Evolutionary conservation across 23 tunicate species (phyloP).

Genomic region (Styela plicata): DNA sequence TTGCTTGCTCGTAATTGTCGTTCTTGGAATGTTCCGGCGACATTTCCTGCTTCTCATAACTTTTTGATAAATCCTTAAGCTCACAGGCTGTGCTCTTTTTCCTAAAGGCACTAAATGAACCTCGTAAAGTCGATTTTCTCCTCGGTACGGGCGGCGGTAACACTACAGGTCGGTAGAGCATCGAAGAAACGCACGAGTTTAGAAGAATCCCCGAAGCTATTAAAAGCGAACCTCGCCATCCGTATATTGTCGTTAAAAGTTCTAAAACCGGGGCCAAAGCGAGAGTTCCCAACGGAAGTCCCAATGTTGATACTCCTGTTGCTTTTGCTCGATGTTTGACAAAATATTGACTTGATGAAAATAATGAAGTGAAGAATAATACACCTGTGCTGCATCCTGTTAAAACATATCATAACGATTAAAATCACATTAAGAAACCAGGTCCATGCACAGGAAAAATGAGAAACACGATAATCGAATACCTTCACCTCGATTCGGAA

Average conservation of each 20-base stretch:
- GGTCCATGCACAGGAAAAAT: too few species aligned
- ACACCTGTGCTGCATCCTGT: neutral
- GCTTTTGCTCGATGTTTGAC: conserved; percentile 25
- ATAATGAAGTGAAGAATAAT: conserved; percentile 4
- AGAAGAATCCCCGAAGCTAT: conserved; percentile 7
- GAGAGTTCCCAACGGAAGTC: conserved; percentile 10
- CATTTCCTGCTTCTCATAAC: neutral
- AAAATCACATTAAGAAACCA: too few species aligned
- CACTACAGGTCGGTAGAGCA: conserved; percentile 6
- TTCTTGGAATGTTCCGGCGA: neutral
- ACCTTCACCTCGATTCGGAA: too few species aligned
- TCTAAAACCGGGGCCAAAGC: neutral
- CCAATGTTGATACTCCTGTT: conserved; percentile 13
- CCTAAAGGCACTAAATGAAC: neutral
- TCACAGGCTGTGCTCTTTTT: neutral
- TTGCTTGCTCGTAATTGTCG: neutral
- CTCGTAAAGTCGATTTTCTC: conserved; percentile 1
- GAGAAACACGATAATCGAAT: too few species aligned
- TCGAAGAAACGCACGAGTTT: conserved; percentile 6
- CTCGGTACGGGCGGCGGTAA: neutral
- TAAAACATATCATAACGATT: too few species aligned
- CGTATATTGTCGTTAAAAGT: neutral
- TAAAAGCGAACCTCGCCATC: conserved; percentile 21
- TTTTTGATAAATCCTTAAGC: neutral
- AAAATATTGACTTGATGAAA: conserved; percentile 16